Percentiles rank a stretch among this genome's conserved stretches.
Conservation (phyloP, 30 jellyfish, hydroid and myxozoan genomes). For the Cassiopea xamachana region DNA sequence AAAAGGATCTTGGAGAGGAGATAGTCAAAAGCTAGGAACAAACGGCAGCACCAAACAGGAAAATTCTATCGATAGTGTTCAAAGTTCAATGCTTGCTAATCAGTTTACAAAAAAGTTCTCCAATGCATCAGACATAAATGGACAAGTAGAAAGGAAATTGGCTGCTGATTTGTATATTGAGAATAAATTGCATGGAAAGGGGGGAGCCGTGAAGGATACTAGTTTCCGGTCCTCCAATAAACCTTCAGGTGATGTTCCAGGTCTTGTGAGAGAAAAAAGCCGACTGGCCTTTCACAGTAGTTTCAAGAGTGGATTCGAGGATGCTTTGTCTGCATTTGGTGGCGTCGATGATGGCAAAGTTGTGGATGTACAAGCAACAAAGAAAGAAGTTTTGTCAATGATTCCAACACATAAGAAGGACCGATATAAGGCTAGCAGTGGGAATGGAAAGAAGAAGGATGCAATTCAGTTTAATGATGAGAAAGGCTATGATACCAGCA, state of each 20-base stretch:
- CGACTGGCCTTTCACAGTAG: neutral
- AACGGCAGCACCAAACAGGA: neutral
- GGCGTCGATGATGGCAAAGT: slow-evolving; percentile 24
- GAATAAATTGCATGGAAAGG: neutral
- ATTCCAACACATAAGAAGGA: neutral
- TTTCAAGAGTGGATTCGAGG: slow-evolving; percentile 39
- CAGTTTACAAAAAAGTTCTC: neutral
- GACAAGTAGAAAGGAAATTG: neutral
- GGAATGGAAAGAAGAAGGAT: neutral
- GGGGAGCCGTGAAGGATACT: neutral
- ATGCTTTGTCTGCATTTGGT: slow-evolving; percentile 18
- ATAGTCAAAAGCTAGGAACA: neutral
- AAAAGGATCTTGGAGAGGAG: neutral
- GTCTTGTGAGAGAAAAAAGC: neutral
- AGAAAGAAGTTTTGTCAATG: slow-evolving; percentile 17
- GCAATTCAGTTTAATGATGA: neutral
- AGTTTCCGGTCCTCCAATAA: neutral
- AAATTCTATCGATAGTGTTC: neutral
- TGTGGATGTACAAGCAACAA: slow-evolving; percentile 25
- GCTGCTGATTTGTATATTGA: neutral
- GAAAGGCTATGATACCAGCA: slow-evolving; percentile 32
- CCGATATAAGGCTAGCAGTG: neutral
- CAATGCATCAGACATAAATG: neutral
- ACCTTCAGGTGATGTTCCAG: neutral
- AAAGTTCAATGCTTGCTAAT: neutral